A percentile compares a stretch with the other conserved stretches of the same genome.
These are phyloP conservation scores for Bubalus kerabau DNA, from an alignment of 2,113 vertebrate species.

Conservation along the genomic window DNA sequence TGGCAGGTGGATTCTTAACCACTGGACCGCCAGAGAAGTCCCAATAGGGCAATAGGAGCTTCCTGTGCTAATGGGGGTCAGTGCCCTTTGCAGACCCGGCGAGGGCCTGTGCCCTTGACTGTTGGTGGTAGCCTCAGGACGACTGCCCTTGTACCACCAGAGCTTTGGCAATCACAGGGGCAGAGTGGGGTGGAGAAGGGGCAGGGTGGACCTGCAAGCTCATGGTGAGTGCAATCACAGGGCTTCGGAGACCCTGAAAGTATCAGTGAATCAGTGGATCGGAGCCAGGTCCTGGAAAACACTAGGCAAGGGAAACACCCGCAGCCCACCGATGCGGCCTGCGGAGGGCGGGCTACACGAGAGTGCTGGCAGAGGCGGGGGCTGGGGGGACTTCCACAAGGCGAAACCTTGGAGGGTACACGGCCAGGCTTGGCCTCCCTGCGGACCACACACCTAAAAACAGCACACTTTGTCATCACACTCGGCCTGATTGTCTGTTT, in stretches of 20 bases:
- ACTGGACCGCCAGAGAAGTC: not conserved
- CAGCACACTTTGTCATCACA: too few relatives aligned
- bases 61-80: not conserved
- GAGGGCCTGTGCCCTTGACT: not conserved
- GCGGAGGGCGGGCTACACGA: fast-evolving
- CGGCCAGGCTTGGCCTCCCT: not conserved
- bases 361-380: not conserved
- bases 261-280: not conserved
- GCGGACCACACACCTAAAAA: not conserved
- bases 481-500: not conserved
- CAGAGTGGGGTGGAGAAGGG: not conserved
- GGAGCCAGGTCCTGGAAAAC: not conserved
- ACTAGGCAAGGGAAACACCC: fast-evolving
- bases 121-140: not conserved
- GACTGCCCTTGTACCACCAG: too few relatives aligned
- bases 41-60: not conserved
- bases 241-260: not conserved
- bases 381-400: too few relatives aligned
- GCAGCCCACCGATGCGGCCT: fast-evolving
- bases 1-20: not conserved
- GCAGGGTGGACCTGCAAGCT: too few relatives aligned
- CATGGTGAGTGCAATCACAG: fast-evolving
- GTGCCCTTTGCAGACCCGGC: not conserved
- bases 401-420: not conserved
- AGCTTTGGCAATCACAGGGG: not conserved